Evolutionary conservation across 1,140 invertebrate genomes (phyloP), one percentile per base, ranked within the genome.

Genomic region (Drosophila bipectinata): DNA sequence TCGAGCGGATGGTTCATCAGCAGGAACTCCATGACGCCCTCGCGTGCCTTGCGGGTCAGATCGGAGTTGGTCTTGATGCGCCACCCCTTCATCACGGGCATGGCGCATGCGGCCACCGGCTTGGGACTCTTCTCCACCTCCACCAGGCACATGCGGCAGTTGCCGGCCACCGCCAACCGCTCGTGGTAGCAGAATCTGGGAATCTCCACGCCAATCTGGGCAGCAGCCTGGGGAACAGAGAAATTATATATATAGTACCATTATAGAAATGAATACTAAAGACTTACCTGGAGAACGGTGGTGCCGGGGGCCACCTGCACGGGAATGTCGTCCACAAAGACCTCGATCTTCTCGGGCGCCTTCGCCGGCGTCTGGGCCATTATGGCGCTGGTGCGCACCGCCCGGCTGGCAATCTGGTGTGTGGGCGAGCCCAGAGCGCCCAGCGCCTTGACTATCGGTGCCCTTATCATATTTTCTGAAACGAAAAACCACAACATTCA

Each of bases 121-220:
- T 99, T 94, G 8, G 95, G 94, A 44, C 93, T 94, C 92, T 99
- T 99, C 93, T 99, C 99, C 37, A 99, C 98, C 94, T 99, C 99
- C 1, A 99, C 99, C 4, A 99, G 93, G 94, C 99, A 99, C 99
- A 99, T 99, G 72, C 99, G 94, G 90, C 98, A 98, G 92, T 99
- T 99, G 18, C 99, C 99, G 82, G 99, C 99, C 56, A 99, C 96
- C 39, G 98, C 98, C 32, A 99, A 94, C 53, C 99, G 94, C 92
- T 99, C 99, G 94, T 99, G 99, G 92, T 99, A 99, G 92, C 99
- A 99, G 92, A 99, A 99, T 71, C 99, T 93, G 9, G 99, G 99
- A 83, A 99, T 99, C 93, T 99, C 98, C 12, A 99, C 96, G 32
- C 99, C 99, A 76, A 97, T 95, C 92, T 97, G 94, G 10, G 99